Evolutionary conservation across 2,797 vertebrate genomes (phyloP), one percentile per base, ranked within the genome.

Genomic region (Cyprinodon diabolis): DNA sequence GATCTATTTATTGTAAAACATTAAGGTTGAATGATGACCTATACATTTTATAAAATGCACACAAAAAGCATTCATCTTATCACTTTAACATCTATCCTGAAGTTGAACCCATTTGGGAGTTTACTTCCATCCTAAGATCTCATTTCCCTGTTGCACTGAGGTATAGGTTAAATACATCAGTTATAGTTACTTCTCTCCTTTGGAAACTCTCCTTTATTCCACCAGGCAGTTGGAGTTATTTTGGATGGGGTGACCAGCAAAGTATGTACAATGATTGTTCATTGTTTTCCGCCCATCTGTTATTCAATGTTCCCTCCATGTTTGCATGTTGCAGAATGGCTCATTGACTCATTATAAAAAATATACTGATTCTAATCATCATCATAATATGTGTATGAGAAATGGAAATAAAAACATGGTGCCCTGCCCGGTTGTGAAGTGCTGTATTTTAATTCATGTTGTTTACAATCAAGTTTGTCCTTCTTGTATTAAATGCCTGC

Each of bases 171-270:
- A 12, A 47, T 66, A 45, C n/a, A 47, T 47, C 43, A 47, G 43
- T 66, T 14, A 66, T 23, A 47, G 12, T 66, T 47, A 25, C 62
- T 84, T 90, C 69, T 78, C 56, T 81, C 90, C 82, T 94, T 92
- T 93, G 85, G 89, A 90, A 91, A 67, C 89, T 93, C 95, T 84
- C 90, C 86, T 92, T 87, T 92, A 88, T 87, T 71, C 90, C 94
- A 75, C 86, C 96, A 99, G 98, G 97, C 96, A 96, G 94, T 91
- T 96, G 95, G 95, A 91, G 87, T 85, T 98, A 96, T 97, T 97
- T 99, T 89, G 97, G 97, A 96, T 99, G 97, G 97, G 96, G 93
- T 93, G 96, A 97, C 79, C 96, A 95, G 86, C 96, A 96, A 93
- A 96, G 98, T 99, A 99, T 89, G 97, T 99, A 99, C 57, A 66